Evolutionary conservation across 2,113 vertebrate genomes (phyloP).

Genomic region (Uropsilus gracilis): DNA sequence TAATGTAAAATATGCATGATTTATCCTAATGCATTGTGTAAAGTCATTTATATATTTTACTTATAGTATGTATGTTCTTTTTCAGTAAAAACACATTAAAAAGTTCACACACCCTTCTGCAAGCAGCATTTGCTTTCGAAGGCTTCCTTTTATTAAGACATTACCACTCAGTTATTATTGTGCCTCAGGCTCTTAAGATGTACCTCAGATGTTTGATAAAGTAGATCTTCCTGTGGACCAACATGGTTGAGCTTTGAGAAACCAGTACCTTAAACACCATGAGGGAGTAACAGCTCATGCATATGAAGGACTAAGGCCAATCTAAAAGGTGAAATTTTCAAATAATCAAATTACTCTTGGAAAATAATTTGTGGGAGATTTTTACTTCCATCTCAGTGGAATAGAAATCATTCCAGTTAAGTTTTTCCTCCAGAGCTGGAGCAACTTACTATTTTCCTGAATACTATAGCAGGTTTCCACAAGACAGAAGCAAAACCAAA

Average conservation of each 20-base stretch:
- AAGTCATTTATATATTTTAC: conserved; percentile 77
- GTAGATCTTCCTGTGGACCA: background rate
- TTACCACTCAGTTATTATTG: background rate
- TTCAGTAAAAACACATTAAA: conserved; percentile 74
- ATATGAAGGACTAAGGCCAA: background rate
- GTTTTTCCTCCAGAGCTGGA: background rate
- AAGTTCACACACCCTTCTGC: conserved; percentile 66
- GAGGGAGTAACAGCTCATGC: background rate
- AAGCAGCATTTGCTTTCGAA: conserved; percentile 67
- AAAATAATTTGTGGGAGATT: background rate
- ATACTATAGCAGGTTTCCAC: background rate
- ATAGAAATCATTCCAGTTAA: background rate
- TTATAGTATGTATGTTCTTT: conserved; percentile 76
- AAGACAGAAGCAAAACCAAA: too few relatives aligned
- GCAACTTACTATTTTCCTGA: background rate
- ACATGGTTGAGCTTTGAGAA: background rate
- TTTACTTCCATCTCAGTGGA: background rate
- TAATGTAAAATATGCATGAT: conserved; percentile 71
- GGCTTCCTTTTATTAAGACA: conserved; percentile 1
- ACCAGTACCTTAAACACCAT: background rate
- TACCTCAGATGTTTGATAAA: background rate
- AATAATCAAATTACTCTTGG: background rate
- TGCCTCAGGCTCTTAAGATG: background rate
- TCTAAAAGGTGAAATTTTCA: background rate
- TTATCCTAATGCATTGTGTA: conserved; percentile 76